A percentile compares a stretch with the other conserved stretches of the same genome.
phyloP scores from a whole-genome alignment of 2,888 invertebrate species.

The Calameuta idolon region DNA sequence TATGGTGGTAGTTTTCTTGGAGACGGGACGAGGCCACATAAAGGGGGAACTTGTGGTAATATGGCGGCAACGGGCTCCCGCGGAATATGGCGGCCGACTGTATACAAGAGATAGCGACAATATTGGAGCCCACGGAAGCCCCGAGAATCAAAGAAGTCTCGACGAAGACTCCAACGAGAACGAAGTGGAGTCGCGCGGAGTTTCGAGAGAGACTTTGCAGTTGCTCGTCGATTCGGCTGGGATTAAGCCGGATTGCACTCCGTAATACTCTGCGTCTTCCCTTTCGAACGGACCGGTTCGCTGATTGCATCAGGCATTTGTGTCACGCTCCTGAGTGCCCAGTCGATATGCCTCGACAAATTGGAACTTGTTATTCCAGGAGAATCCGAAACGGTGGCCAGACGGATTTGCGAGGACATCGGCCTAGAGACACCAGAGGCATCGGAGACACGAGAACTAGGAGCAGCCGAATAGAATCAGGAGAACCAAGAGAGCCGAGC shows the following conservation, averaged over 20 bases:
- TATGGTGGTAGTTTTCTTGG: constrained; percentile 62
- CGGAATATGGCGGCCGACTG: constrained; percentile 62
- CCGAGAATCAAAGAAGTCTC: too few species aligned
- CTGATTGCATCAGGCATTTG: constrained; percentile 67
- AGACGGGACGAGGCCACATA: constrained; percentile 50
- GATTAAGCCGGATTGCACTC: constrained; percentile 11
- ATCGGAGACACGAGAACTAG: too few species aligned
- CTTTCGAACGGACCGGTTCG: constrained; percentile 27
- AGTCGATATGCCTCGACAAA: constrained; percentile 65
- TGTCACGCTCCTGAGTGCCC: constrained; percentile 66
- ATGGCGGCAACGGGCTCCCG: constrained; percentile 53
- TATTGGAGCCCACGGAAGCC: constrained; percentile 43
- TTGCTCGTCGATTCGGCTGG: not conserved
- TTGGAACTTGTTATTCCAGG: constrained; percentile 64
- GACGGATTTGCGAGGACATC: constrained; percentile 64
- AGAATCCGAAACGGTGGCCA: constrained; percentile 53
- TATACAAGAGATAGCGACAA: constrained; percentile 64
- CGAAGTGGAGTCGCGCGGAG: constrained; percentile 14
- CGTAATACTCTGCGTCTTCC: not conserved
- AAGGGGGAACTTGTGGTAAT: constrained; percentile 56
- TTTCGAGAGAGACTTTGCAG: not conserved
- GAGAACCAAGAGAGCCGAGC: too few species aligned
- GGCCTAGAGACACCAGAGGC: not conserved
- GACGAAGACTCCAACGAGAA: not conserved
- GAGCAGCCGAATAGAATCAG: too few species aligned